Conservation (phyloP, 2,888 invertebrate genomes). For the Anagyrus pseudococci region DNA sequence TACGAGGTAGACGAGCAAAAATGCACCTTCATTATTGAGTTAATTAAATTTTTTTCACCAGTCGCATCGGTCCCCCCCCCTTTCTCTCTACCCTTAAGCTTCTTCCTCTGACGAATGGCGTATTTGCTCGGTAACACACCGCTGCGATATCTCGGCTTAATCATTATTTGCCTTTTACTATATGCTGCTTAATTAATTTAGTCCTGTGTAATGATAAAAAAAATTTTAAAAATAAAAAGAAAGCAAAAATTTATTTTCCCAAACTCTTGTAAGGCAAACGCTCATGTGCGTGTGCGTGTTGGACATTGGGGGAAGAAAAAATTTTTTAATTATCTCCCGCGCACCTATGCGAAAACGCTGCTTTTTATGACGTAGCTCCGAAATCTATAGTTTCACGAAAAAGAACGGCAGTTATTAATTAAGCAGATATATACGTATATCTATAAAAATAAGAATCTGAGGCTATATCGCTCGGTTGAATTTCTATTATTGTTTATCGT, state of each 20-base stretch:
- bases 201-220: slow-evolving; percentile 1
- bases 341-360: not conserved
- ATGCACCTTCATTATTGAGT: slow-evolving; percentile 23
- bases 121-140: slow-evolving; percentile 3
- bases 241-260: no score
- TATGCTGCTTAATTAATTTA: slow-evolving; percentile 19
- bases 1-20: not conserved
- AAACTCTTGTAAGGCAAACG: no score
- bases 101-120: not conserved
- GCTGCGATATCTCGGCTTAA: slow-evolving; percentile 8
- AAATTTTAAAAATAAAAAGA: not conserved
- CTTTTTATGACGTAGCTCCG: no score
- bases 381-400: no score
- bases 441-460: no score
- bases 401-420: no score
- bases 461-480: no score
- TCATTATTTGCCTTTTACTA: slow-evolving; percentile 8
- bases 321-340: not conserved
- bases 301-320: not conserved
- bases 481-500: no score
- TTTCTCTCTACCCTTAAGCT: no score
- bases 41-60: slow-evolving; percentile 32
- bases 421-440: no score
- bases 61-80: no score
- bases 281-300: not conserved